Evolutionary conservation across 2,113 vertebrate genomes (phyloP), one percentile per base, ranked within the genome.

Genomic region (Chamaetylas fuelleborni): DNA sequence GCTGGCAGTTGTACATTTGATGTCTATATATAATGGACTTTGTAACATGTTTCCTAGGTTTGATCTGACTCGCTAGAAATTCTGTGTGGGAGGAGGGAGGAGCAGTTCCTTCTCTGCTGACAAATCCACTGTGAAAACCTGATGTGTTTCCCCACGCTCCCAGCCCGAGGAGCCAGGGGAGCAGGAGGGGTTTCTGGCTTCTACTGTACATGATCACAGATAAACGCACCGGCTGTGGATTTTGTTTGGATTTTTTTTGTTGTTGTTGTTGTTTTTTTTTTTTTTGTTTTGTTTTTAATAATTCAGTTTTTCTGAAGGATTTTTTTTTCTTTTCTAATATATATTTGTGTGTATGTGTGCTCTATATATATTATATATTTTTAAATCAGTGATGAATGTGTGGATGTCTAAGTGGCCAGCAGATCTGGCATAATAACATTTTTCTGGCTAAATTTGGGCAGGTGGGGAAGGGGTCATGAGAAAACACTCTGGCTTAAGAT

Each of bases 21-120:
- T 92, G 69, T 97, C 95, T 96, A 93, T 97, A 96, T 92, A 93
- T 90, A 76, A 93, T 90, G 95, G 90, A 97, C 95, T 95, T 88
- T 76, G 85, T 88, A 92, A 86, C 47, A 2, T 24, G 64, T 82
- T 94, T 70, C 74, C 69, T 92, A 29, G 85, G 76, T 96, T 92
- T 88, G 76, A 89, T 90, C 62, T 74, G 79, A 94, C 90, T 88
- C 11, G 74, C 92, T 86, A 78, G 92, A 84, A 94, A 96, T 95
- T 74, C 85, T 80, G 92, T 7, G 83, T 67, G 93, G 88, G 94
- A 91, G 94, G 93, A 92, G 54, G 88, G 88, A 92, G 92, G 81
- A 92, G 83, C 73, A 47, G 66, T 77, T 93, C 77, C 92, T 92
- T 67, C 93, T 74, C 93, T 57, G 3, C 90, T 89, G 33, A 92